These are phyloP conservation scores for Nymphalis c-album DNA, from an alignment of 2,888 invertebrate species.

Conservation along the genomic window DNA sequence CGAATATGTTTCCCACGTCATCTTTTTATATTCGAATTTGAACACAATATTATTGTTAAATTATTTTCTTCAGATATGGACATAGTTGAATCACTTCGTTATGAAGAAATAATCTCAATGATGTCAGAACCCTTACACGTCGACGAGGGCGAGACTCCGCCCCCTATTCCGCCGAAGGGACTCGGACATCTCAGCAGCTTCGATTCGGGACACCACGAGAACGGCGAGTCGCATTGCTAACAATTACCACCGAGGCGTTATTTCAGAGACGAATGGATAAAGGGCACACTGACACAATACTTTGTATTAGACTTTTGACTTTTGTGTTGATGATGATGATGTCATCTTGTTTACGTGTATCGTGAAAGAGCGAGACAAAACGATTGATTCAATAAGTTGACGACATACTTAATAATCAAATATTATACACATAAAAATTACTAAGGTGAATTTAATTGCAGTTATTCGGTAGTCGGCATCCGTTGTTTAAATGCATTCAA, in stretches of 20 bases:
- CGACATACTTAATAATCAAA: too few species aligned
- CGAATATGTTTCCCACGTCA: too few species aligned
- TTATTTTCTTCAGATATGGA: slow-evolving; percentile 53
- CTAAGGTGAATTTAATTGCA: too few species aligned
- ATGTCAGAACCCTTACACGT: slow-evolving; percentile 71
- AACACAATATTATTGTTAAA: too few species aligned
- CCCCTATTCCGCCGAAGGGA: slow-evolving; percentile 75
- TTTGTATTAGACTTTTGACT: slow-evolving; percentile 29
- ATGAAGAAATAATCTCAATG: slow-evolving; percentile 76
- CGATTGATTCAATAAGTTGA: too few species aligned
- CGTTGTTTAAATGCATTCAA: too few species aligned
- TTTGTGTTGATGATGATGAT: neutral
- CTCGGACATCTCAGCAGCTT: slow-evolving; percentile 74
- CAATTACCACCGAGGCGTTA: slow-evolving; percentile 11
- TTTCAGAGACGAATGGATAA: slow-evolving; percentile 11
- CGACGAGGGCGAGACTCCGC: slow-evolving; percentile 70
- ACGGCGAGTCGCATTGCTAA: slow-evolving; percentile 72
- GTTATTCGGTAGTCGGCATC: too few species aligned
- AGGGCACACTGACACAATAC: slow-evolving; percentile 22
- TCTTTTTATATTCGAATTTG: too few species aligned
- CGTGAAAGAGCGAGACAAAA: neutral
- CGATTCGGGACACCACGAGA: slow-evolving; percentile 74
- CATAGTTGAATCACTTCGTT: slow-evolving; percentile 70
- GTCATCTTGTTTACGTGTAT: neutral
- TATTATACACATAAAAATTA: too few species aligned